Percentiles rank a stretch among this genome's conserved stretches.
These are phyloP conservation scores for Apodemia mormo DNA, from an alignment of 2,888 invertebrate genomes.

Conservation along the genomic window DNA sequence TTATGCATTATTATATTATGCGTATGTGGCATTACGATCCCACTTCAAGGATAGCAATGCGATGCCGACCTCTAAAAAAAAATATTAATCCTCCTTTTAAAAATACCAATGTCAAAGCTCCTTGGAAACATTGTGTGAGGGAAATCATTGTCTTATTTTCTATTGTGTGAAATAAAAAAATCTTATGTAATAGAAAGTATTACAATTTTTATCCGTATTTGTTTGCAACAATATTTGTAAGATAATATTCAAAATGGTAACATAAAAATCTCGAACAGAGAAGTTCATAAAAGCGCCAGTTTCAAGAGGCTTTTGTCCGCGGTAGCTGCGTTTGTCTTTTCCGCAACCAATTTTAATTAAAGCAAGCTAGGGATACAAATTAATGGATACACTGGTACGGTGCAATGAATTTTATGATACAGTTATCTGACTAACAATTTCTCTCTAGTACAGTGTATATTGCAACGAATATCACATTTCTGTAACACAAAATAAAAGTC, in stretches of 20 bases:
- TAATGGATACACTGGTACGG: constrained; percentile 12
- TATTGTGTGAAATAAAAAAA: too few relatives aligned
- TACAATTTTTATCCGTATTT: too few relatives aligned
- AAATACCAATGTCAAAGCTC: too few relatives aligned
- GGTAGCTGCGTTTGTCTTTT: constrained; percentile 28
- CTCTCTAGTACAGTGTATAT: not conserved
- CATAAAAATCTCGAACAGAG: not conserved
- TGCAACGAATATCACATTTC: not conserved
- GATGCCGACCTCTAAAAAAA: too few relatives aligned
- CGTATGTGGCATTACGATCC: too few relatives aligned
- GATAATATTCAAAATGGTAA: not conserved
- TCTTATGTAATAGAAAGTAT: too few relatives aligned
- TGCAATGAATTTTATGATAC: constrained; percentile 10
- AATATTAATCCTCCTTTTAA: too few relatives aligned
- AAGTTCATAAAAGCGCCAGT: constrained; percentile 34
- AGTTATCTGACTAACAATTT: constrained; percentile 9
- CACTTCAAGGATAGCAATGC: too few relatives aligned
- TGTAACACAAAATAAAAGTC: not conserved
- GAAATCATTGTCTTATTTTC: too few relatives aligned
- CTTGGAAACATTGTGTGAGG: too few relatives aligned
- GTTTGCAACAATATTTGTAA: not conserved
- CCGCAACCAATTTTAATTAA: constrained; percentile 34
- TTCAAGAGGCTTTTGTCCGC: constrained; percentile 35
- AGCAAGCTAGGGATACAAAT: constrained; percentile 24
- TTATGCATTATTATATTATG: too few relatives aligned